Conservation (phyloP, 2,113 vertebrate species). For the Saimiri boliviensis region DNA sequence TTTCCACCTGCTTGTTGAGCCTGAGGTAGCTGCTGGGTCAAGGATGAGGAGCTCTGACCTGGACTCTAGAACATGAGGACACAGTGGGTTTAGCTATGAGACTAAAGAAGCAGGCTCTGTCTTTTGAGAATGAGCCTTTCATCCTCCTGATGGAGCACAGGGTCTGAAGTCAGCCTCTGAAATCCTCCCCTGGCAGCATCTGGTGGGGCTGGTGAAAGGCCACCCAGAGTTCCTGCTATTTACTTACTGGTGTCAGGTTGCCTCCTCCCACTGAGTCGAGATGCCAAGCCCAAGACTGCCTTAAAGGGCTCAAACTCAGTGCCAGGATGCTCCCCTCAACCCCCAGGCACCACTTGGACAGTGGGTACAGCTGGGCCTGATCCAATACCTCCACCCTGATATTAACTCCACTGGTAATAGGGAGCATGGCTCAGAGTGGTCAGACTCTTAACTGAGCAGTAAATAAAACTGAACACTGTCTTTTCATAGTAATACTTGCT, state of each 20-base stretch:
- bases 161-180: not conserved
- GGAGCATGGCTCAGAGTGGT: not conserved
- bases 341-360: not conserved
- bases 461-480: not conserved
- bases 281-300: not conserved
- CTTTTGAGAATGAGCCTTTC: not conserved
- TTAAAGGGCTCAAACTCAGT: not conserved
- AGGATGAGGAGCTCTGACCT: no score
- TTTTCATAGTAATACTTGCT: not conserved
- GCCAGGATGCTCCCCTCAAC: not conserved
- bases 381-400: not conserved
- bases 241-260: not conserved
- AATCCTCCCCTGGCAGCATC: not conserved
- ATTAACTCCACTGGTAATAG: no score
- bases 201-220: not conserved
- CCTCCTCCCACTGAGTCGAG: not conserved
- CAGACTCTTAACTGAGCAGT: not conserved
- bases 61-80: no score
- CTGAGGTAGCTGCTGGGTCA: no score
- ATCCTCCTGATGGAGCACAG: not conserved
- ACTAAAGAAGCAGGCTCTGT: not conserved
- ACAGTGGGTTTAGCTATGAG: not conserved
- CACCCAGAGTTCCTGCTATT: no score
- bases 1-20: no score
- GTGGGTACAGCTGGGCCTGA: not conserved